A percentile compares a stretch with the other conserved stretches of the same genome.
These are phyloP conservation scores for Sanderia malayensis DNA, from an alignment of 30 jellyfish, hydroid and myxozoan species.

Conservation along the genomic window DNA sequence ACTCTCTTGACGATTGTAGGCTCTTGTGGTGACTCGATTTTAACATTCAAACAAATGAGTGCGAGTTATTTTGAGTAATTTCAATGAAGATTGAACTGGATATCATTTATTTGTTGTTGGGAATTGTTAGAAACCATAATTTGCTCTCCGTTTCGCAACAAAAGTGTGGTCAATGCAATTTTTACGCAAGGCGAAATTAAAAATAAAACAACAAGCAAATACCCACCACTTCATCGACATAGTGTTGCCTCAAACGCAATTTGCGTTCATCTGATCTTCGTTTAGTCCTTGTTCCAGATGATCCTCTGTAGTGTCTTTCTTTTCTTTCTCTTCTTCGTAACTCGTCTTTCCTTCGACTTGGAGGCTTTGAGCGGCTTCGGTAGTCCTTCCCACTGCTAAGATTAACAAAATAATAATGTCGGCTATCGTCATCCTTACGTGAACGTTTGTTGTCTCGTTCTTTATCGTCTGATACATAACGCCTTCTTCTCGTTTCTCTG, in stretches of 20 bases:
- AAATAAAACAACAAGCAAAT: no score
- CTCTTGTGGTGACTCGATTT: no score
- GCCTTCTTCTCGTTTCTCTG: constrained; percentile 44
- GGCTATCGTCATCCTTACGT: constrained; percentile 20
- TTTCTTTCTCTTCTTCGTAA: constrained; percentile 49
- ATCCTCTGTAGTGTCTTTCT: constrained; percentile 74
- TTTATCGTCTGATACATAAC: constrained; percentile 13
- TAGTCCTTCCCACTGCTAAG: constrained; percentile 26
- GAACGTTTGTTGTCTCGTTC: constrained; percentile 23
- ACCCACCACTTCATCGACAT: constrained; percentile 46
- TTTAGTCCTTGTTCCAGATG: constrained; percentile 93
- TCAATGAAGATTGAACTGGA: no score
- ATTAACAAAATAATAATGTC: neutral
- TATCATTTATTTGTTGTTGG: no score
- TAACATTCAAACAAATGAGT: no score
- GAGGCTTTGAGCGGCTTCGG: constrained; percentile 46
- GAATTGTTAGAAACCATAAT: no score
- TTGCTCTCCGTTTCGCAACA: no score
- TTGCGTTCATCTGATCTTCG: constrained; percentile 78
- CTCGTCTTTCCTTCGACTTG: neutral
- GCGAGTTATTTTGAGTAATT: no score
- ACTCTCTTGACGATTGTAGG: no score
- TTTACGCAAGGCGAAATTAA: no score
- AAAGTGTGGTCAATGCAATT: no score
- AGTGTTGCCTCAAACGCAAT: constrained; percentile 59